Percentiles rank a stretch among this genome's conserved stretches.
phyloP scores from a whole-genome alignment of 2,797 vertebrate species.

The Pterois miles region DNA sequence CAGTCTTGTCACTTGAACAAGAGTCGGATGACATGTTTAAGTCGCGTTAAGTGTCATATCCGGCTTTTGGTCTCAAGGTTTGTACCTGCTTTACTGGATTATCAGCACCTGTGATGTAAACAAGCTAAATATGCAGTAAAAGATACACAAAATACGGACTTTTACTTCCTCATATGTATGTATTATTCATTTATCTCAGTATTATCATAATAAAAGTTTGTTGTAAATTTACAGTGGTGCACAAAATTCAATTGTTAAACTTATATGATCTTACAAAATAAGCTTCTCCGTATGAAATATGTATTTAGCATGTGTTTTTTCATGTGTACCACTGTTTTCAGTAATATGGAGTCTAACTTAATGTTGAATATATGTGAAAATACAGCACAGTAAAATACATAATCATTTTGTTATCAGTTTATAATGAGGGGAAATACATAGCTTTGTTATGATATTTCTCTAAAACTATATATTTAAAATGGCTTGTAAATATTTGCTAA shows the following conservation, averaged over 20 bases:
- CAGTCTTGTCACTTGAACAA: background rate
- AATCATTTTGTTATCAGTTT: background rate
- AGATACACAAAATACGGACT: background rate
- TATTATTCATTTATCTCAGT: background rate
- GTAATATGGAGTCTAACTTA: background rate
- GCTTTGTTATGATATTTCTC: background rate
- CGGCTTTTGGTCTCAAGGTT: constrained; percentile 13
- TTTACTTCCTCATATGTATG: background rate
- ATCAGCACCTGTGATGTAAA: constrained; percentile 1
- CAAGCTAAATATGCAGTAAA: no score
- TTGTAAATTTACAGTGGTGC: background rate
- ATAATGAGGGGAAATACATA: background rate
- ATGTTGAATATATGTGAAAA: background rate
- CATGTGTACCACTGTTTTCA: background rate
- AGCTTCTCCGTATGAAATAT: background rate
- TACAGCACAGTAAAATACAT: background rate
- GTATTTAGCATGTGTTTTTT: background rate
- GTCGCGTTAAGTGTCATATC: constrained; percentile 34
- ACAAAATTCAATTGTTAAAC: background rate
- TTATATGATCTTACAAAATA: background rate
- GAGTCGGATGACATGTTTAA: constrained; percentile 15
- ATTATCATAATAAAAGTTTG: no score
- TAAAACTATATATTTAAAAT: background rate
- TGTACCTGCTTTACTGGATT: constrained; percentile 28
- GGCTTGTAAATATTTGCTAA: background rate